Percentiles rank a stretch among this genome's conserved stretches.
These are phyloP conservation scores for Colletes gigas DNA, from an alignment of 1,140 invertebrate species.

Conservation along the genomic window DNA sequence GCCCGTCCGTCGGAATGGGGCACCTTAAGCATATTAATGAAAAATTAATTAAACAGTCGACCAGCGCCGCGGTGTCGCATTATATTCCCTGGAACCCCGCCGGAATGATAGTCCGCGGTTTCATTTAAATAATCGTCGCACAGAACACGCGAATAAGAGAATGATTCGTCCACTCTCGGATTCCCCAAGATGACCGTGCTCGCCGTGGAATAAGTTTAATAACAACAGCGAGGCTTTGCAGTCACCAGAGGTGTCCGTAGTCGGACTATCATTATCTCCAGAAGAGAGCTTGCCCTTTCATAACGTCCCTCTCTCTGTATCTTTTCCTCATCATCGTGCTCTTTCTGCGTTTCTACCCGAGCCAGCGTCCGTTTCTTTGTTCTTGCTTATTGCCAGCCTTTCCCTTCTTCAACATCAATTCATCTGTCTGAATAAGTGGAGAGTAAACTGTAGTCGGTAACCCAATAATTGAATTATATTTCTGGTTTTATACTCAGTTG, in stretches of 20 bases:
- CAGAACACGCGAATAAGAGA: conserved; percentile 7
- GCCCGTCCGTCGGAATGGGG: neutral
- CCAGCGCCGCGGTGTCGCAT: neutral
- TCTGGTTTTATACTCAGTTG: neutral
- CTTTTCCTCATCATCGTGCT: neutral
- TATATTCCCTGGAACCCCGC: neutral
- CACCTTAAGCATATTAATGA: neutral
- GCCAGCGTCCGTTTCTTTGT: neutral
- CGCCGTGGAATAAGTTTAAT: conserved; percentile 67
- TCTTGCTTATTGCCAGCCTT: neutral
- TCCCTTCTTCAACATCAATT: neutral
- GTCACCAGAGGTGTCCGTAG: conserved; percentile 53
- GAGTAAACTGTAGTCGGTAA: neutral
- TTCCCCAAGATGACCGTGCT: conserved; percentile 26
- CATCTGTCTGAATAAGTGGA: neutral
- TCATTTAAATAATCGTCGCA: conserved; percentile 47
- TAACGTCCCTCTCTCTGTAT: neutral
- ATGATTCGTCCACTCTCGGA: conserved; percentile 1
- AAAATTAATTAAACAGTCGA: conserved; percentile 28
- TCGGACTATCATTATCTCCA: conserved; percentile 57
- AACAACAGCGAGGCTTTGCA: conserved; percentile 63
- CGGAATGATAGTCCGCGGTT: conserved; percentile 30
- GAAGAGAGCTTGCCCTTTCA: conserved; percentile 34
- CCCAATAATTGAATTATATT: neutral
- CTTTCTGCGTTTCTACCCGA: neutral